phyloP scores from a whole-genome alignment of 2,797 vertebrate species.

The Esox masquinongy region DNA sequence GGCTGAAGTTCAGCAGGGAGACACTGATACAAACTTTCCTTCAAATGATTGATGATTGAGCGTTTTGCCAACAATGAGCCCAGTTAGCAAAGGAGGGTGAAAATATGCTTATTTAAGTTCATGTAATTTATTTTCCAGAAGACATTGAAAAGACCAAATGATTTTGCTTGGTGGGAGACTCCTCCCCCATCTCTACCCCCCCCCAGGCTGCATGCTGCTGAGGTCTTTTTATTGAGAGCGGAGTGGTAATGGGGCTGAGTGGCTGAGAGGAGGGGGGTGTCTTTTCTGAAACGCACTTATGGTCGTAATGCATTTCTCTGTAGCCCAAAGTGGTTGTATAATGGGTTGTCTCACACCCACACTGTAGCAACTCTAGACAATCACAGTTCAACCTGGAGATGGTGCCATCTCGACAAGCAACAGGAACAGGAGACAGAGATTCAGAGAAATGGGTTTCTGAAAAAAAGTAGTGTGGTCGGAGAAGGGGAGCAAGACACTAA shows the following conservation, averaged over 20 bases:
- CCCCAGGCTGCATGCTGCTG: slow-evolving; percentile 1
- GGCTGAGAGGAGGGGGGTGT: background rate
- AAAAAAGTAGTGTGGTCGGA: background rate
- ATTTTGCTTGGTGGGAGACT: too few relatives aligned
- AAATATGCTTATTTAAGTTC: too few relatives aligned
- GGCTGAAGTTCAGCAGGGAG: background rate
- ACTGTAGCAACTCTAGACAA: background rate
- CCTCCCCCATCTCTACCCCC: too few relatives aligned
- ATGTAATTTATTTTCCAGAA: too few relatives aligned
- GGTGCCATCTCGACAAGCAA: too few relatives aligned
- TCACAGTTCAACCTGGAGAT: background rate
- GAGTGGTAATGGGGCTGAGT: background rate
- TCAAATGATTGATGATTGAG: too few relatives aligned
- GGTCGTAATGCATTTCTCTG: slow-evolving; percentile 31
- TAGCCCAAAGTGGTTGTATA: slow-evolving; percentile 7
- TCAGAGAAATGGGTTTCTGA: background rate
- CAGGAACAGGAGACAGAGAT: too few relatives aligned
- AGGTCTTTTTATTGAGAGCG: slow-evolving; percentile 19
- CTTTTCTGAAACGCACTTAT: slow-evolving; percentile 22
- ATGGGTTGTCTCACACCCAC: slow-evolving; percentile 18
- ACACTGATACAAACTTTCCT: too few relatives aligned
- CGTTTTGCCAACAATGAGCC: too few relatives aligned
- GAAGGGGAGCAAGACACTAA: background rate
- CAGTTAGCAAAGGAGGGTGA: too few relatives aligned
- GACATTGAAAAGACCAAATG: too few relatives aligned